phyloP scores from a whole-genome alignment of 2,113 vertebrate genomes.

The Anser cygnoides region DNA sequence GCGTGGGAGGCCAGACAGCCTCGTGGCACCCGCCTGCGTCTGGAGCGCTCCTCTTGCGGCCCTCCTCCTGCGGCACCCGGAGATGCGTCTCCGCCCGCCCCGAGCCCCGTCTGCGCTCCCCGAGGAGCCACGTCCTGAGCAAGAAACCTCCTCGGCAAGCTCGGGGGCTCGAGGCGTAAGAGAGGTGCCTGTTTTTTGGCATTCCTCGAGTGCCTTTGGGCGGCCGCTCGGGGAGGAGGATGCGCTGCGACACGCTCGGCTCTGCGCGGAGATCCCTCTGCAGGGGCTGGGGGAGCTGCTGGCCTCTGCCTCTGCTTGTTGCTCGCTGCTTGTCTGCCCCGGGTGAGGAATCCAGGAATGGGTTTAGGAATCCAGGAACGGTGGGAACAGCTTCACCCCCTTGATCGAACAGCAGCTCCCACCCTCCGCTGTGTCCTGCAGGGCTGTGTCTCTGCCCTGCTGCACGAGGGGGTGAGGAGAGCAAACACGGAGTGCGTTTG shows the following conservation, averaged over 20 bases:
- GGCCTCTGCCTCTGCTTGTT: not conserved
- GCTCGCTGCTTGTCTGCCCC: not conserved
- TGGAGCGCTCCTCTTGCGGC: not conserved
- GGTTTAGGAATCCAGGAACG: not conserved
- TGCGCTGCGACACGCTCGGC: not conserved
- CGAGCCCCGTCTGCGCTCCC: not conserved
- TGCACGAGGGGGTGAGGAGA: not conserved
- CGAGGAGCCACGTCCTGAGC: not conserved
- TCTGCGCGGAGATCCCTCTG: not conserved
- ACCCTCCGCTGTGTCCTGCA: not conserved
- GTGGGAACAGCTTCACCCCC: not conserved
- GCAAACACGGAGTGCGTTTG: accelerated
- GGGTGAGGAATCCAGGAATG: not conserved
- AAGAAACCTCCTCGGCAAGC: not conserved
- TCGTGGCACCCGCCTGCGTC: accelerated
- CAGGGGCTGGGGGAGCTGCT: not conserved
- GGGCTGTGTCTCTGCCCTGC: accelerated
- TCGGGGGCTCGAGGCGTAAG: not conserved
- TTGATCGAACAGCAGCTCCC: not conserved
- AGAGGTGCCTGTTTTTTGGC: not conserved
- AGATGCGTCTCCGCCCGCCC: not conserved
- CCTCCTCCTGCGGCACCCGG: not conserved
- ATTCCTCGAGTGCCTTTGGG: not conserved
- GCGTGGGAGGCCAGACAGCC: not conserved
- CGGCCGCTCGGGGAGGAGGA: not conserved